Evolutionary conservation across 92 coral and sea anemone genomes (phyloP), one percentile per base, ranked within the genome.

Genomic region (Galaxea fascicularis): DNA sequence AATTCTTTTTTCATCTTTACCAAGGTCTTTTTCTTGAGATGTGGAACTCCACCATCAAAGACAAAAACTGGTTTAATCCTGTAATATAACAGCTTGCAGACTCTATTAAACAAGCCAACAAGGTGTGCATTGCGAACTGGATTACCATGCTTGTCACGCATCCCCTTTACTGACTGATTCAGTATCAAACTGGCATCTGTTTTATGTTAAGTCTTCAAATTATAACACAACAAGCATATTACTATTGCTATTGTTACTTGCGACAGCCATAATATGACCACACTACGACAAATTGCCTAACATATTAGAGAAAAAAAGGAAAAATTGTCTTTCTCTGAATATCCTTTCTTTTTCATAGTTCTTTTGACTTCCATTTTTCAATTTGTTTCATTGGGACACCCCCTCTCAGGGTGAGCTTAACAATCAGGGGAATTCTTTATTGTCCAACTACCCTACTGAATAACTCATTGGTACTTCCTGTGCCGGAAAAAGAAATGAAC

Each of bases 41-140:
- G 82, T 8, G 98, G 98, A 4, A 96, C 98, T 39, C 98, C 98
- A 71, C 98, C 98, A 89, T 96, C 98, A 78, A 96, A 96, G 25
- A 96, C 98, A 92, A 96, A 96, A 63, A 96, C 94, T 16, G 98
- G 98, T 67, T 94, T 96, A 75, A 96, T 87, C 78, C 92, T 87
- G 93, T 94, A 96, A 81, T 90, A 94, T 65, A 96, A 74, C 64
- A 96, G 91, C 78, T 96, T 96, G 82, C 98, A 96, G 29, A 96
- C 47, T 77, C 98, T 86, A 56, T 85, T 91, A 82, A 96, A 96
- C 59, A 96, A 78, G 45, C 91, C 95, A 17, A 96, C 86, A 10
- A 94, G 91, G 46, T 96, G 98, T 28, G 98, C 98, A 89, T 96
- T 96, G 30, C 95, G 94, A 0, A 96, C 83, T 3, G 98, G 91